Percentiles rank a stretch among this genome's conserved stretches.
These are phyloP conservation scores for Pelodiscus sinensis DNA, from an alignment of 2,113 vertebrate genomes.

Conservation along the genomic window DNA sequence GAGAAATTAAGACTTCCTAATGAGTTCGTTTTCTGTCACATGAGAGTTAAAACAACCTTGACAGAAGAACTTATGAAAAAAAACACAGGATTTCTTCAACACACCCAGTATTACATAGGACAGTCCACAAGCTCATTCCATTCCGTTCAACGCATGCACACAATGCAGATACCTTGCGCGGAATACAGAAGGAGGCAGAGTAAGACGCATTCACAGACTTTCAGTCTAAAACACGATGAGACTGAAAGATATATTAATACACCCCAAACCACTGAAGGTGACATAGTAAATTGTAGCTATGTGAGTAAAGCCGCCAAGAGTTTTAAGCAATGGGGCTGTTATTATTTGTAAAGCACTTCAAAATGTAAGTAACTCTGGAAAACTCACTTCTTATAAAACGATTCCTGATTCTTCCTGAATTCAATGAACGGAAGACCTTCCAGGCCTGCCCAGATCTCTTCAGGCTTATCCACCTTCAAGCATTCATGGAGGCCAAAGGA, in stretches of 20 bases:
- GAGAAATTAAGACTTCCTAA: neutral
- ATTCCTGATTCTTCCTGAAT: neutral
- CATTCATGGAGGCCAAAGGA: neutral
- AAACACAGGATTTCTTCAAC: neutral
- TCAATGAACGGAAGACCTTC: conserved; percentile 58
- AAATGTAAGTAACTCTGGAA: neutral
- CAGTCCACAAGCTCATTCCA: neutral
- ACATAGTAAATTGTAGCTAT: neutral
- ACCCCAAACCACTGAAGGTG: neutral
- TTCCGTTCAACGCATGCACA: neutral
- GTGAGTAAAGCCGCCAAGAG: neutral
- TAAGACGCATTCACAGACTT: neutral
- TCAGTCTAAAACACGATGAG: neutral
- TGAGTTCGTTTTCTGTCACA: neutral
- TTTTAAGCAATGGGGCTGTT: neutral
- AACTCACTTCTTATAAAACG: neutral
- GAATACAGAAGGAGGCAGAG: too few species aligned
- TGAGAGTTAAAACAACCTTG: neutral
- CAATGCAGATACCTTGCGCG: neutral
- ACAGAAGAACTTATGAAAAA: neutral
- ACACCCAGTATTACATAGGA: neutral
- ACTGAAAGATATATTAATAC: neutral
- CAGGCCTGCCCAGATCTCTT: conserved; percentile 83
- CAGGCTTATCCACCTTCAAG: neutral
- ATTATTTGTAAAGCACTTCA: neutral